phyloP scores from a whole-genome alignment of 1,140 invertebrate genomes.

The Hyles euphorbiae region DNA sequence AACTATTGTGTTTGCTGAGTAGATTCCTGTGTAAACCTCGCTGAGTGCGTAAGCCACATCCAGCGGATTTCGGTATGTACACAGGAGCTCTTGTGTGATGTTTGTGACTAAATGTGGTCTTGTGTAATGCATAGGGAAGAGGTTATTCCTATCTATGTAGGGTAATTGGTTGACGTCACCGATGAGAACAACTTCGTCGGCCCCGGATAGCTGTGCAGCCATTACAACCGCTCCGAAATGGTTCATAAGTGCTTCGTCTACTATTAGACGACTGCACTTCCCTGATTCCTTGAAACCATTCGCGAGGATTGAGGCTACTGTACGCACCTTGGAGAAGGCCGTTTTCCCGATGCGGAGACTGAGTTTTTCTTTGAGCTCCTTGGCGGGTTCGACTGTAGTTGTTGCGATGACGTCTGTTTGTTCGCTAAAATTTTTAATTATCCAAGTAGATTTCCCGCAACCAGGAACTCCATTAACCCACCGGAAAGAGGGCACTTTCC shows the following conservation, averaged over 20 bases:
- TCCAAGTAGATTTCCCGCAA: conserved; percentile 25
- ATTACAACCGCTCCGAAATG: too few species aligned
- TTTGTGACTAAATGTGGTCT: conserved; percentile 12
- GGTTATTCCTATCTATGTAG: conserved; percentile 30
- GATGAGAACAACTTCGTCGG: conserved; percentile 16
- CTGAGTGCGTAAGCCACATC: conserved; percentile 9
- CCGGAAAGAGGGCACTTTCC: conserved; percentile 10
- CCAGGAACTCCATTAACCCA: conserved; percentile 31
- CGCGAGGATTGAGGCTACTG: too few species aligned
- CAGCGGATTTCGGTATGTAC: conserved; percentile 32
- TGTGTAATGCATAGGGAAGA: conserved; percentile 22
- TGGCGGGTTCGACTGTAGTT: conserved; percentile 9
- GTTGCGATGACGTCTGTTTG: conserved; percentile 9
- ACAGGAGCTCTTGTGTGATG: too few species aligned
- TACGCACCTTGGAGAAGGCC: conserved; percentile 1
- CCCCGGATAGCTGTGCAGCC: too few species aligned
- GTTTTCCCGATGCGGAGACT: neutral
- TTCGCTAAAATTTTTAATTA: conserved; percentile 13
- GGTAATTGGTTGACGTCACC: conserved; percentile 37
- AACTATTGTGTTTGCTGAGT: neutral
- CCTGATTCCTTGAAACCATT: too few species aligned
- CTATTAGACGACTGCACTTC: too few species aligned
- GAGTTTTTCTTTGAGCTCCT: conserved; percentile 12
- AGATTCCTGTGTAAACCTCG: conserved; percentile 7
- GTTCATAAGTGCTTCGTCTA: too few species aligned